Evolutionary conservation across 2,797 vertebrate genomes (phyloP).

Genomic region (Galagoides demidoff): DNA sequence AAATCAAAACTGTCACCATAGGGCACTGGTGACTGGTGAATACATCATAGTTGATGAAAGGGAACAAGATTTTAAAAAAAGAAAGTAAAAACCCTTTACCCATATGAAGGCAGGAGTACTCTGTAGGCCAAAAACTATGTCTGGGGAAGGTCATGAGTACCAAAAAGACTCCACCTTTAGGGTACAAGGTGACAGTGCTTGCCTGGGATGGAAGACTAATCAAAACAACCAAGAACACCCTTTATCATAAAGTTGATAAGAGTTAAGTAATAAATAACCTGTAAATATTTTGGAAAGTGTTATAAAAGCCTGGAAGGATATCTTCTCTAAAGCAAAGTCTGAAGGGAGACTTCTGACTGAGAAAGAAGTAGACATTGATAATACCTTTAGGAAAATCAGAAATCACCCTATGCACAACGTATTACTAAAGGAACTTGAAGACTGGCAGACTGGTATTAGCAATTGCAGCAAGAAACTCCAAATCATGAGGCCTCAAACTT

Average conservation of each 20-base stretch:
- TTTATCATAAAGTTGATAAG: not conserved
- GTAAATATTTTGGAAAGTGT: not conserved
- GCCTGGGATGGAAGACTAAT: not conserved
- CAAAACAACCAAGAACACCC: not conserved
- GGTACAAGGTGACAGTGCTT: not conserved
- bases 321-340: not conserved
- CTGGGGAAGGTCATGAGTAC: not conserved
- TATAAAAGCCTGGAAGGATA: not conserved
- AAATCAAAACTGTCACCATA: not conserved
- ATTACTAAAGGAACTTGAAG: not conserved
- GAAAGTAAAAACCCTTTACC: not conserved
- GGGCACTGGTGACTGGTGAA: not conserved
- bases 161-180: not conserved
- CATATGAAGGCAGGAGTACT: not conserved
- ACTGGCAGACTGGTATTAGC: not conserved
- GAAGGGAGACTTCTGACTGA: not conserved
- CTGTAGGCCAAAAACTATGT: not conserved
- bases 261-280: not conserved
- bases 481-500: not conserved
- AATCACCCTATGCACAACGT: not conserved
- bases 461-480: not conserved
- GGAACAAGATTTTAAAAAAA: not conserved
- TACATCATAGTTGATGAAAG: not conserved
- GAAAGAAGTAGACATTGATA: not conserved
- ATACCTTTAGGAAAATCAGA: not conserved